phyloP scores from a whole-genome alignment of 92 coral and sea anemone species.

The Hydrozoanthus gracilis region DNA sequence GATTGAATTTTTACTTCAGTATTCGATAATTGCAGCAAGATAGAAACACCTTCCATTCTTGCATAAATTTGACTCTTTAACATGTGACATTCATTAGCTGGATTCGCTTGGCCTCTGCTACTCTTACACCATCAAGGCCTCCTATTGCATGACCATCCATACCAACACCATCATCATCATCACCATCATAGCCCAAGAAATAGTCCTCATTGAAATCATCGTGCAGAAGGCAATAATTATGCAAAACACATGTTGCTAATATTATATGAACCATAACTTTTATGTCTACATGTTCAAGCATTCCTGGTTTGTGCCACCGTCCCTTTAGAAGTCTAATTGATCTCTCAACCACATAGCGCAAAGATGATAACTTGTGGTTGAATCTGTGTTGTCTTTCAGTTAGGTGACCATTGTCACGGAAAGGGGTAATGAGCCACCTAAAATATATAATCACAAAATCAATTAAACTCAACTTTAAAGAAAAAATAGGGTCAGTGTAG shows the following conservation, averaged over 20 bases:
- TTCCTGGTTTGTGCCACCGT: conserved; percentile 57
- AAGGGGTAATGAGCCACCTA: conserved; percentile 73
- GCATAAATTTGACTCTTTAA: not conserved
- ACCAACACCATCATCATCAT: conserved; percentile 39
- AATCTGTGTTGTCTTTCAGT: conserved; percentile 56
- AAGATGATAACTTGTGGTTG: conserved; percentile 52
- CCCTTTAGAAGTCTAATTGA: conserved; percentile 71
- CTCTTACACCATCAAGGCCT: not conserved
- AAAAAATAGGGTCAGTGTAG: not conserved
- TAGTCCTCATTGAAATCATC: conserved; percentile 66
- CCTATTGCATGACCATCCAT: not conserved
- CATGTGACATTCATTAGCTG: conserved; percentile 31
- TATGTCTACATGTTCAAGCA: conserved; percentile 54
- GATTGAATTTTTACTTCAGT: not conserved
- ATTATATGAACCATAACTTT: conserved; percentile 50
- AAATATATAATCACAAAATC: not conserved
- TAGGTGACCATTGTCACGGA: conserved; percentile 67
- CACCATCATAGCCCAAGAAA: conserved; percentile 55
- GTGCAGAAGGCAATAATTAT: conserved; percentile 54
- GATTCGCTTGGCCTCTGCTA: conserved; percentile 12
- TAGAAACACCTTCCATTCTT: not conserved
- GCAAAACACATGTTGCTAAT: conserved; percentile 60
- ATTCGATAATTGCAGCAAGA: not conserved
- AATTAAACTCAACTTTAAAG: not conserved
- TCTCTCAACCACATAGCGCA: conserved; percentile 59